These are phyloP conservation scores for Clarias batrachus DNA, from an alignment of 2,113 vertebrate species.

Conservation along the genomic window DNA sequence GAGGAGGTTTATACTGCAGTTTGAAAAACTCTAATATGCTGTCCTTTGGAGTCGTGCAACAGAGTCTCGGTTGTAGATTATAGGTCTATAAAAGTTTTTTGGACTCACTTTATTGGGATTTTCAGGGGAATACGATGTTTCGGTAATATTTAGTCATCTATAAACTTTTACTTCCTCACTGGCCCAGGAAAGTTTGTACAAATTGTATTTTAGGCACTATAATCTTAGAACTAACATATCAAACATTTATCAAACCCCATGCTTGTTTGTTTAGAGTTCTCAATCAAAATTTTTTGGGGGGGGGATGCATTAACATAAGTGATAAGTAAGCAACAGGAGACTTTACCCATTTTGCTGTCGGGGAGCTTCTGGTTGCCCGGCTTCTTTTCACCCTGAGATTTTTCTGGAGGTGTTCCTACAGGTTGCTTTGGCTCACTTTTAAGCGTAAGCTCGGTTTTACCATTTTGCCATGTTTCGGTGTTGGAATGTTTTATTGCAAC, in stretches of 20 bases:
- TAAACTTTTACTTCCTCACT: neutral
- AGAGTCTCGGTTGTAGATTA: constrained; percentile 13
- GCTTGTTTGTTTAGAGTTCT: neutral
- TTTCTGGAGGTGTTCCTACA: constrained; percentile 23
- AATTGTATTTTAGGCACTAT: constrained; percentile 3
- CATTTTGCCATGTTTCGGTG: constrained; percentile 1
- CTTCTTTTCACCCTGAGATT: constrained; percentile 39
- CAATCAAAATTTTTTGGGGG: neutral
- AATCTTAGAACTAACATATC: neutral
- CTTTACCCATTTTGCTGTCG: constrained; percentile 49
- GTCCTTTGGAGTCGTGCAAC: neutral
- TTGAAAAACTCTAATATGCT: constrained; percentile 6
- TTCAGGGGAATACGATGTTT: neutral
- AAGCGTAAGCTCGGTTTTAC: neutral
- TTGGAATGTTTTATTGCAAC: constrained; percentile 2
- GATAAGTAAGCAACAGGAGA: constrained; percentile 19
- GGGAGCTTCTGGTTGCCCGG: constrained; percentile 20
- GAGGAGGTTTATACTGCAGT: neutral
- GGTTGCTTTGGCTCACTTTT: constrained; percentile 3
- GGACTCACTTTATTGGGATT: neutral
- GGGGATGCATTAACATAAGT: neutral
- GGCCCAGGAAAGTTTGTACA: neutral
- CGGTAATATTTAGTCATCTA: constrained; percentile 14
- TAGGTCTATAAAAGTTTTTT: constrained; percentile 10
- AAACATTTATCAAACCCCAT: neutral